These are phyloP conservation scores for Sialia sialis DNA, from an alignment of 2,113 vertebrate genomes.

Conservation along the genomic window DNA sequence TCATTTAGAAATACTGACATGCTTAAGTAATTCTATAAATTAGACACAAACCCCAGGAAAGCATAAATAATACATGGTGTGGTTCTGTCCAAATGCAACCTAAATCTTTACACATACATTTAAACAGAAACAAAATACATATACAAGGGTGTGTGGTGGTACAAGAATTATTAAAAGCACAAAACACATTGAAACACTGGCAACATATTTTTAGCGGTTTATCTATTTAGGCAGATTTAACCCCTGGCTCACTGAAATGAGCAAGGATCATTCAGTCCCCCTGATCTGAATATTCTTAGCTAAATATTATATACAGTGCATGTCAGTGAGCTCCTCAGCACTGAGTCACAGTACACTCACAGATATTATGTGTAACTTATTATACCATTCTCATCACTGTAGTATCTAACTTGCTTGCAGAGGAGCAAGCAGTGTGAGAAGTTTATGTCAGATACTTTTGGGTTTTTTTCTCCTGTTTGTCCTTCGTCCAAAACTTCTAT, in stretches of 20 bases:
- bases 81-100: neutral
- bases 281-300: neutral
- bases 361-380: neutral
- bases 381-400: neutral
- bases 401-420: neutral
- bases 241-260: neutral
- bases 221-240: neutral
- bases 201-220: neutral
- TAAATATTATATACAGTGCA: neutral
- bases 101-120: neutral
- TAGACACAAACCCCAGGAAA: neutral
- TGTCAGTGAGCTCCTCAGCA: neutral
- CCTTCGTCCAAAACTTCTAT: neutral
- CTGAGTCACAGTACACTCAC: neutral
- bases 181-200: neutral
- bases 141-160: rapidly evolving
- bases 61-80: neutral
- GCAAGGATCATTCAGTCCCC: neutral
- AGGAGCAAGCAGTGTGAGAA: neutral
- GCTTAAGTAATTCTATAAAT: neutral
- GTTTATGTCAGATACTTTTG: neutral
- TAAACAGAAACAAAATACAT: neutral
- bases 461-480: neutral
- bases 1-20: neutral
- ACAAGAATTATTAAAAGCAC: neutral